Conservation (phyloP, 2,888 invertebrate genomes). For the Dynastes maya region DNA sequence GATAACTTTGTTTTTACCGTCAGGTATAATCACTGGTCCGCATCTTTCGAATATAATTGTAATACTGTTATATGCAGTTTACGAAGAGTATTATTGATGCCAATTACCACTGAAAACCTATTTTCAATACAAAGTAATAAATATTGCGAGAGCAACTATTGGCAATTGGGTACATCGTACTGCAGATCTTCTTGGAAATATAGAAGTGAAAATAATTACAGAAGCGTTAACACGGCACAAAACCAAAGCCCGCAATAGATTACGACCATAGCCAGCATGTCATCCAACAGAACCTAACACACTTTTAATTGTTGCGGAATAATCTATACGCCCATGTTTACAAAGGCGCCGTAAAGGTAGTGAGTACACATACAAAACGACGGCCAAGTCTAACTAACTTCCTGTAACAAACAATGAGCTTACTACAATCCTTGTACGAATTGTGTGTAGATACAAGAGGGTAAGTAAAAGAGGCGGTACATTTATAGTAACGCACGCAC, state of each 20-base stretch:
- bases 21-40: too few species aligned
- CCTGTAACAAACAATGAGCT: conserved; percentile 49
- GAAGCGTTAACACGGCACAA: conserved; percentile 45
- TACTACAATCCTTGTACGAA: conserved; percentile 19
- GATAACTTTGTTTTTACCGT: too few species aligned
- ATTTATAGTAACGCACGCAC: conserved; percentile 36
- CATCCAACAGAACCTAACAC: conserved; percentile 58
- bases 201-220: conserved; percentile 48
- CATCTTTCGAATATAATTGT: background rate
- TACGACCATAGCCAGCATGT: conserved; percentile 55
- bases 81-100: background rate
- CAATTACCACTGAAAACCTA: background rate
- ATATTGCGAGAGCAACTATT: conserved; percentile 14
- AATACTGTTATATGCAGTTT: background rate
- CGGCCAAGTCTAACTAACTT: conserved; percentile 47
- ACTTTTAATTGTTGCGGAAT: conserved; percentile 59
- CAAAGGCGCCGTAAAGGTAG: conserved; percentile 38
- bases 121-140: conserved; percentile 1
- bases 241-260: conserved; percentile 56
- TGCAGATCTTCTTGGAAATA: conserved; percentile 41
- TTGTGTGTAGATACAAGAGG: conserved; percentile 6
- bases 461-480: conserved; percentile 45
- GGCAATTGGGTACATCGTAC: conserved; percentile 7
- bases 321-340: conserved; percentile 34
- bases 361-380: conserved; percentile 8